Evolutionary conservation across 2,888 invertebrate genomes (phyloP).

Genomic region (Smittia sp.): DNA sequence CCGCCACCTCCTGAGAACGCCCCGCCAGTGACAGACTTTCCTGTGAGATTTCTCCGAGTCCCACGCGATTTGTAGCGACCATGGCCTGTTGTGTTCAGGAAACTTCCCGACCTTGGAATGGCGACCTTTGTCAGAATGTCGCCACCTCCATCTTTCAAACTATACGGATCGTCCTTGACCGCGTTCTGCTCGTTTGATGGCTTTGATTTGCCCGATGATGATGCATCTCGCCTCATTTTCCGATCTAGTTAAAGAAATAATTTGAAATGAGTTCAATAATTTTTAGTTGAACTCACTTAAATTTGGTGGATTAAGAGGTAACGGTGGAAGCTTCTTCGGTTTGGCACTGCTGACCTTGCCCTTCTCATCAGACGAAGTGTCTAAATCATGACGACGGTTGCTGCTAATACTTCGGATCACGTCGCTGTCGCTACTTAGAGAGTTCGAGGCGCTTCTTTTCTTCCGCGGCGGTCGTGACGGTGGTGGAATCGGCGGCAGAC

Average conservation of each 20-base stretch:
- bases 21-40: constrained; percentile 46
- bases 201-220: constrained; percentile 26
- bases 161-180: constrained; percentile 25
- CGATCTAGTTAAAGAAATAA: background rate
- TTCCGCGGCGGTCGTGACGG: constrained; percentile 73
- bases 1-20: constrained; percentile 60
- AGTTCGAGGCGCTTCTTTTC: constrained; percentile 65
- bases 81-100: constrained; percentile 75
- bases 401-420: constrained; percentile 52
- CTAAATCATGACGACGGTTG: constrained; percentile 48
- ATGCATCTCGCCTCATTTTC: constrained; percentile 9
- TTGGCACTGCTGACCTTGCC: constrained; percentile 59
- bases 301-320: constrained; percentile 51
- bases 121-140: constrained; percentile 83
- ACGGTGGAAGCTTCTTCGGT: constrained; percentile 58
- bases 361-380: constrained; percentile 56
- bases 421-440: constrained; percentile 63
- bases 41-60: constrained; percentile 49
- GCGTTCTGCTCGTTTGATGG: constrained; percentile 23
- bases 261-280: background rate
- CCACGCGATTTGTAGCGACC: constrained; percentile 69
- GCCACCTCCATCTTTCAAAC: constrained; percentile 60
- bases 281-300: constrained; percentile 24
- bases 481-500: constrained; percentile 46
- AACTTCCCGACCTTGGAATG: constrained; percentile 80